phyloP scores from a whole-genome alignment of 2,113 vertebrate genomes.

The Podarcis cretensis region DNA sequence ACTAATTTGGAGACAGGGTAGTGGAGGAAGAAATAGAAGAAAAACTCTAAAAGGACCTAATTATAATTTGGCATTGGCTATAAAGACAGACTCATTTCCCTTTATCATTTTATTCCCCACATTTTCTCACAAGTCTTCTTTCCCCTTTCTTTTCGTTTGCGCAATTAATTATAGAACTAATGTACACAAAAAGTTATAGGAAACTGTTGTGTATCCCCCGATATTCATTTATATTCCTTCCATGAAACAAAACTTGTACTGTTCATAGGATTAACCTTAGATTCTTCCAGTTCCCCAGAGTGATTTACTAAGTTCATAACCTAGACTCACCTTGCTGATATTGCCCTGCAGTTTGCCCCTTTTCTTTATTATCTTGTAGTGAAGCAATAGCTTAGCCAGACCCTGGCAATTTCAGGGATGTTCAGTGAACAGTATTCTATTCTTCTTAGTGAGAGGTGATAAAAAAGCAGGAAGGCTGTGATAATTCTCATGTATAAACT shows the following conservation, averaged over 20 bases:
- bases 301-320: slow-evolving; percentile 45
- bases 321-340: slow-evolving; percentile 48
- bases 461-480: slow-evolving; percentile 25
- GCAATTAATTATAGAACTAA: neutral
- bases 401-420: slow-evolving; percentile 42
- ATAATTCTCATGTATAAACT: slow-evolving; percentile 40
- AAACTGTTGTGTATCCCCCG: slow-evolving; percentile 33
- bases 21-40: too few relatives aligned
- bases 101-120: neutral
- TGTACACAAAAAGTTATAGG: slow-evolving; percentile 11
- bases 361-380: slow-evolving; percentile 43
- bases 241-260: neutral
- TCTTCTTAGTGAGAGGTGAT: slow-evolving; percentile 50
- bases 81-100: neutral
- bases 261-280: slow-evolving; percentile 17
- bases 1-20: too few relatives aligned
- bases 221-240: slow-evolving; percentile 1
- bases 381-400: slow-evolving; percentile 53
- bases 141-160: too few relatives aligned
- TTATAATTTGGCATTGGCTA: neutral
- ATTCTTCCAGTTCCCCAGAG: slow-evolving; percentile 29
- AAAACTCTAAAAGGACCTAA: neutral
- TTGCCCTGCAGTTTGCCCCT: slow-evolving; percentile 25
- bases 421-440: slow-evolving; percentile 28
- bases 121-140: slow-evolving; percentile 7